phyloP scores from a whole-genome alignment of 1,140 invertebrate species.

The Atta cephalotes region DNA sequence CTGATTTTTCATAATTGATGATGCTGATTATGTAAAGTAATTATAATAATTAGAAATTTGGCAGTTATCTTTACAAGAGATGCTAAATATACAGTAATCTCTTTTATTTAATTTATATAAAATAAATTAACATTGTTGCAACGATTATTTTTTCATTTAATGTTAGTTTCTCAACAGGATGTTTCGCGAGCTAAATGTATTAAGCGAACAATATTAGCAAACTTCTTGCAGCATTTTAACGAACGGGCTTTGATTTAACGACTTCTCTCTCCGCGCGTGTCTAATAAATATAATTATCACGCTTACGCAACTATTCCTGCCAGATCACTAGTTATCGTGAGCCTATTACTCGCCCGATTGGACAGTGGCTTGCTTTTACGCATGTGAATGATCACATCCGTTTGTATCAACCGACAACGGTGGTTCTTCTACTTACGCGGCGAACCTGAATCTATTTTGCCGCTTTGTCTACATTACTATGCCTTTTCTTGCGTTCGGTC shows the following conservation, averaged over 20 bases:
- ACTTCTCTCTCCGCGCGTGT: constrained; percentile 23
- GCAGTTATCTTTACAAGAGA: neutral
- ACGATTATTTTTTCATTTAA: neutral
- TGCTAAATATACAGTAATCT: neutral
- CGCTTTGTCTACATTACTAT: constrained; percentile 23
- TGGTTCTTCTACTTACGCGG: constrained; percentile 10
- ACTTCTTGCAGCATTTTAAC: constrained; percentile 31
- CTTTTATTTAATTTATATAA: neutral
- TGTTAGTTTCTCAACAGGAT: neutral
- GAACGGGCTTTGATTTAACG: constrained; percentile 50
- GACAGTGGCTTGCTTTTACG: neutral
- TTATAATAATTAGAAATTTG: neutral
- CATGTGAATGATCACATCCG: neutral
- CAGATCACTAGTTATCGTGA: constrained; percentile 56
- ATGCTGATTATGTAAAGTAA: neutral
- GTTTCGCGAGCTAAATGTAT: neutral
- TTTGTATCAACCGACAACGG: constrained; percentile 21
- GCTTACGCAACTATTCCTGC: constrained; percentile 49
- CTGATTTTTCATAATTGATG: neutral
- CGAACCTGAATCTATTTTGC: constrained; percentile 41
- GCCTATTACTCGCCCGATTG: constrained; percentile 53
- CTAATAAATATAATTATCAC: constrained; percentile 70
- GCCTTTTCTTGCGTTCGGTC: constrained; percentile 14
- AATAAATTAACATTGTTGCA: neutral
- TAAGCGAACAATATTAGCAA: constrained; percentile 22